Base-by-base conservation (phyloP, 1,140 invertebrate species). In the Carcinoscorpius rotundicauda region DNA sequence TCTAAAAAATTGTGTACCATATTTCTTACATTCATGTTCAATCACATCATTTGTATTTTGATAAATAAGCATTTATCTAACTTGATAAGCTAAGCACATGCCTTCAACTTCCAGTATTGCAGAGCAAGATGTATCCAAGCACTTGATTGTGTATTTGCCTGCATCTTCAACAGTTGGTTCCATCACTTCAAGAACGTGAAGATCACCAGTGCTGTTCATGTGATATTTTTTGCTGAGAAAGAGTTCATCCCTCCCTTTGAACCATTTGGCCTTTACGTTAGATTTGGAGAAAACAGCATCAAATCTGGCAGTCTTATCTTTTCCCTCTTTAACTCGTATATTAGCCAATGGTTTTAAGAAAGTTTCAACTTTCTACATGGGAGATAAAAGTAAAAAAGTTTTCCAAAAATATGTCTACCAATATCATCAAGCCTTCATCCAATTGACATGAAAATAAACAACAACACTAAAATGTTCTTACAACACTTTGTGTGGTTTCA, bases 81-180 rank as follows among this genome's bases (percentile, higher is more conserved):
- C 29, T 29, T 29, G 0, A 29, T 29, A 29, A 29, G 29, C 29
- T 29, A 29, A 29, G 29, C n/a, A 55, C 53, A 55, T 60, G 66
- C 68, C 68, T 76, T 98, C 93, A 50, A 99, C 95, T 79, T 91
- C 95, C 0, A 99, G 82, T 78, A 94, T 93, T 60, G 85, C 93
- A 11, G 90, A 88, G 70, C 86, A 90, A 49, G 84, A 83, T 11
- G 93, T 83, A 58, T 95, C 94, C 69, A 87, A 86, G 71, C 97
- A 96, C 81, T 98, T 93, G 72, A 96, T 87, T 0, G 91, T 93
- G 73, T 97, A 98, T 82, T 95, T 96, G 66, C 95, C 97, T 70
- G 87, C 92, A 76, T 99, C 97, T 74, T 99, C 95, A 10, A 95
- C 87, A 77, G 91, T 94, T 0, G 97, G 93, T 71, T 85, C 86